Evolutionary conservation across 2,888 invertebrate species (phyloP).

Genomic region (Drosophila fungiperda): DNA sequence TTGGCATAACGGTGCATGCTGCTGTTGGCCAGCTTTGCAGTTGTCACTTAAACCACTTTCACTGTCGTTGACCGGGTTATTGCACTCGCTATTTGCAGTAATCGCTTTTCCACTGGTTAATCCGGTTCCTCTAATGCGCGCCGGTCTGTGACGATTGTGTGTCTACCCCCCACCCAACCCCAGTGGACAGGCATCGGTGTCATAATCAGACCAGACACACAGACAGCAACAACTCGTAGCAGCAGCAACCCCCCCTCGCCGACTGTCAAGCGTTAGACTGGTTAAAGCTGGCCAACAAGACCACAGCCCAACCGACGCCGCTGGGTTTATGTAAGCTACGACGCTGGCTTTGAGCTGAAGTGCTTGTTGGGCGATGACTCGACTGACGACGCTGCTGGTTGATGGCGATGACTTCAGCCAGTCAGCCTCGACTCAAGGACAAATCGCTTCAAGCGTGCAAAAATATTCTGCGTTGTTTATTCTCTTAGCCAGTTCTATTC

Average conservation of each 20-base stretch:
- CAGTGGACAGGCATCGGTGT: conserved; percentile 61
- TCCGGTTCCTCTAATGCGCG: conserved; percentile 73
- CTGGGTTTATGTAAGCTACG: conserved; percentile 48
- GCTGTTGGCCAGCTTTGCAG: conserved; percentile 36
- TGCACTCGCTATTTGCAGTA: conserved; percentile 67
- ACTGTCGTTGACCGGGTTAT: conserved; percentile 77
- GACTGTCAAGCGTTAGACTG: conserved; percentile 23
- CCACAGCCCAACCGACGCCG: conserved; percentile 32
- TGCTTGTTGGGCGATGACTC: conserved; percentile 52
- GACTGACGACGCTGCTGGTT: conserved; percentile 21
- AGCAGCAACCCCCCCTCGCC: background rate
- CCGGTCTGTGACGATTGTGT: conserved; percentile 59
- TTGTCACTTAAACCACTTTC: conserved; percentile 72
- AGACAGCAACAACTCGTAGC: conserved; percentile 21
- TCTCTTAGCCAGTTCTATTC: conserved; percentile 16
- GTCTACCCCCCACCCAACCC: conserved; percentile 9
- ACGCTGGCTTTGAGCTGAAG: conserved; percentile 53
- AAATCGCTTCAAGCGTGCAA: conserved; percentile 74
- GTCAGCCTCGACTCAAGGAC: conserved; percentile 72
- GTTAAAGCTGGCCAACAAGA: conserved; percentile 28
- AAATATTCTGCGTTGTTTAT: conserved; percentile 40
- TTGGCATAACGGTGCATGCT: conserved; percentile 14
- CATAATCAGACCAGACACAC: conserved; percentile 68
- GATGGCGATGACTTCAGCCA: conserved; percentile 63
- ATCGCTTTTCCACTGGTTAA: conserved; percentile 74